These are phyloP conservation scores for Chloroceryle aenea DNA, from an alignment of 2,113 vertebrate genomes.

Conservation along the genomic window DNA sequence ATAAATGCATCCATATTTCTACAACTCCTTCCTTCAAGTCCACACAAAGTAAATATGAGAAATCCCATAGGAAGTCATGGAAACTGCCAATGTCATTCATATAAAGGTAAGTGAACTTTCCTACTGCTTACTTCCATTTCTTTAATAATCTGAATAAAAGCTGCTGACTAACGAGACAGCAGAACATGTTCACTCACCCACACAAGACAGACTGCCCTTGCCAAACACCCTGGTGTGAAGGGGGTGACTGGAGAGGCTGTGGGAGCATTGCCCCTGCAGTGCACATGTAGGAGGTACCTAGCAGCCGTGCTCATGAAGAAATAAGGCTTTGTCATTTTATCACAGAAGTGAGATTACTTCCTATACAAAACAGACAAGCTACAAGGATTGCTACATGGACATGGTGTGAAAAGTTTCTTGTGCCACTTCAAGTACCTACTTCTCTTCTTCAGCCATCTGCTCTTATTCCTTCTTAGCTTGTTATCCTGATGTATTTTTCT, in stretches of 20 bases:
- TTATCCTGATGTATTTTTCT: neutral
- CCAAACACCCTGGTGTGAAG: neutral
- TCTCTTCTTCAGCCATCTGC: neutral
- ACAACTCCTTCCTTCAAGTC: slow-evolving; percentile 1
- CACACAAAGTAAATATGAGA: slow-evolving; percentile 30
- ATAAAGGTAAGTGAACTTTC: neutral
- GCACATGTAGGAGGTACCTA: neutral
- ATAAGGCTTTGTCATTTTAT: neutral
- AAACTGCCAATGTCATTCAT: neutral
- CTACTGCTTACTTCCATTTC: neutral
- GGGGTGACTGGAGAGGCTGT: fast-evolving
- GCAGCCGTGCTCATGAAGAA: fast-evolving
- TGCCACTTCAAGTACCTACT: neutral
- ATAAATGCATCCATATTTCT: slow-evolving; percentile 39
- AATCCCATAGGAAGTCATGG: neutral
- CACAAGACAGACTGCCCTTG: neutral
- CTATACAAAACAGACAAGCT: neutral
- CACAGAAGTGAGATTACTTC: neutral
- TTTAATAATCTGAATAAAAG: neutral
- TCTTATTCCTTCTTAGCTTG: neutral
- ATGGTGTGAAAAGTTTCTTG: neutral
- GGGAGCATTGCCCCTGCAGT: neutral
- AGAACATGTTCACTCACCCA: neutral
- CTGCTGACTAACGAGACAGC: neutral
- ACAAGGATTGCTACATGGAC: neutral